Conservation (phyloP, 2,113 vertebrate species). For the Pygoscelis adeliae region DNA sequence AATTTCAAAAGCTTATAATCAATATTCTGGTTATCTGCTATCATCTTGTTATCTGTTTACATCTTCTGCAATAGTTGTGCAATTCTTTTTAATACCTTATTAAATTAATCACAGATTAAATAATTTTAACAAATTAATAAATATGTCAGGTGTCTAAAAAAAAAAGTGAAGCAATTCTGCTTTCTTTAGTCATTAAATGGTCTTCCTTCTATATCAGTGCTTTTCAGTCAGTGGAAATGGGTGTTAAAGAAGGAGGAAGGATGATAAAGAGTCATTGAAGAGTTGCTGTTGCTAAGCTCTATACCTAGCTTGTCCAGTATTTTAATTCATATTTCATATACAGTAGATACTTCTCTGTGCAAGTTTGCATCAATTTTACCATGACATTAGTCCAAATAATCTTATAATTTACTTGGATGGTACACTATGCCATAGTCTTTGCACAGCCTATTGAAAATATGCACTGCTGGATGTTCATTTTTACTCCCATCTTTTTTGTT, state of each 20-base stretch:
- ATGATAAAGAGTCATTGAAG: not conserved
- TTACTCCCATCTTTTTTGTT: not conserved
- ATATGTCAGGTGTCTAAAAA: fast-evolving
- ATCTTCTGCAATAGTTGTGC: not conserved
- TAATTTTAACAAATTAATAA: not conserved
- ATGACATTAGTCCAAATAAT: not conserved
- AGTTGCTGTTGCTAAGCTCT: not conserved
- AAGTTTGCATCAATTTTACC: not conserved
- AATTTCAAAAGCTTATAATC: not conserved
- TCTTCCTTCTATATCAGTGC: not conserved
- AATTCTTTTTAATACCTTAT: not conserved
- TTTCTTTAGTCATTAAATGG: not conserved
- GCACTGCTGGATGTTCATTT: not conserved
- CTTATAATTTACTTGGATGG: not conserved
- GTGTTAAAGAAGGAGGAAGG: not conserved
- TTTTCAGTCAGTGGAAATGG: not conserved
- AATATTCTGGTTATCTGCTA: not conserved
- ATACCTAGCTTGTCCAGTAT: not conserved
- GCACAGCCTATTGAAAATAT: not conserved
- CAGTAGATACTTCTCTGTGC: not conserved
- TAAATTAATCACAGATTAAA: not conserved
- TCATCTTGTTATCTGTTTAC: not conserved
- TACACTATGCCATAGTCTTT: not conserved
- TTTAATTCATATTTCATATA: not conserved
- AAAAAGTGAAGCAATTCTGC: not conserved